Percentiles rank a stretch among this genome's conserved stretches.
These are phyloP conservation scores for Sylvia atricapilla DNA, from an alignment of 2,113 vertebrate genomes.

Conservation along the genomic window DNA sequence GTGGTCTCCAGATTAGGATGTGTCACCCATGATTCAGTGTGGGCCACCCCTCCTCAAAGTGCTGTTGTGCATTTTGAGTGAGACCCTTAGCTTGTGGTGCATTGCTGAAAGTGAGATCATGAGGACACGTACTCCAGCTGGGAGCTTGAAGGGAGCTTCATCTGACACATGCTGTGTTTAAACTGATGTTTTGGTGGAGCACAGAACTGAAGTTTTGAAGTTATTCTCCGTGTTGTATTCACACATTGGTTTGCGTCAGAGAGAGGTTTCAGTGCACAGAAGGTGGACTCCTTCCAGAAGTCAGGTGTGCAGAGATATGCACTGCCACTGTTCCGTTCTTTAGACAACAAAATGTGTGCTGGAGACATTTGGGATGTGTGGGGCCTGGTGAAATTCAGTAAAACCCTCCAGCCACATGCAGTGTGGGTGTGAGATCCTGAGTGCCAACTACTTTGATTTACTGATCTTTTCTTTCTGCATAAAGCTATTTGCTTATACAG, in stretches of 20 bases:
- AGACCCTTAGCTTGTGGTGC: background rate
- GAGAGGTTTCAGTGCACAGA: background rate
- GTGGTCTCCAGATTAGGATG: background rate
- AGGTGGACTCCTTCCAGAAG: background rate
- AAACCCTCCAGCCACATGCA: background rate
- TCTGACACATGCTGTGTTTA: background rate
- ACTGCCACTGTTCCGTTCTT: background rate
- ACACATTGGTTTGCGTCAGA: background rate
- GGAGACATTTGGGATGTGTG: background rate
- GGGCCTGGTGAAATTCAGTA: background rate
- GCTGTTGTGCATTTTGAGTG: background rate
- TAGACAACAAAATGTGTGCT: fast-evolving
- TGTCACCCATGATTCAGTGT: background rate
- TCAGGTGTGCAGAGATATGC: background rate
- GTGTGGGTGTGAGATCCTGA: background rate
- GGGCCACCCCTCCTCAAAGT: background rate
- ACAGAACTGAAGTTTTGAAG: background rate
- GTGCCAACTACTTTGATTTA: background rate
- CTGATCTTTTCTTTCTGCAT: background rate
- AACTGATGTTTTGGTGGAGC: background rate
- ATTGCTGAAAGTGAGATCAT: background rate
- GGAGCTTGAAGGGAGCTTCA: background rate
- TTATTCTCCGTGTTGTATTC: background rate
- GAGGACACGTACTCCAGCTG: background rate
- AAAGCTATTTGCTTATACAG: background rate